A percentile compares a stretch with the other conserved stretches of the same genome.
Evolutionary conservation across 1,140 invertebrate species (phyloP).

Genomic region (Ganaspis sp.): DNA sequence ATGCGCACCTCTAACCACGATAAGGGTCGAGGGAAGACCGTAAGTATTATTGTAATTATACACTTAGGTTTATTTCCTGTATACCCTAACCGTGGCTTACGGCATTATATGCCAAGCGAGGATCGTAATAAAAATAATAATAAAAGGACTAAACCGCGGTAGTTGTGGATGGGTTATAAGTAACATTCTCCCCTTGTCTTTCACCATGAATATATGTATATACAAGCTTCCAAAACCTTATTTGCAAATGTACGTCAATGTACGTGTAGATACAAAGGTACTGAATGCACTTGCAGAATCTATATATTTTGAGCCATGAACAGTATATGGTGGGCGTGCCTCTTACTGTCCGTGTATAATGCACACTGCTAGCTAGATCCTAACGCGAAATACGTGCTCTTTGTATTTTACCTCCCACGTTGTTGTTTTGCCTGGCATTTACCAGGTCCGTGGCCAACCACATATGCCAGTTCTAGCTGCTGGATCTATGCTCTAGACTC

Average conservation of each 20-base stretch:
- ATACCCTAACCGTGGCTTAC: conserved; percentile 64
- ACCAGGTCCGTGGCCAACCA: conserved; percentile 20
- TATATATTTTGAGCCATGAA: conserved; percentile 4
- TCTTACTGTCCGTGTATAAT: conserved; percentile 21
- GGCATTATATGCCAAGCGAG: conserved; percentile 64
- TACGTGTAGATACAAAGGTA: neutral
- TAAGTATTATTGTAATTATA: conserved; percentile 77
- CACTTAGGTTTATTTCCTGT: conserved; percentile 76
- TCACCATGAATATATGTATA: conserved; percentile 19
- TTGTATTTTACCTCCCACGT: conserved; percentile 22
- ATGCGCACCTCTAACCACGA: conserved; percentile 50
- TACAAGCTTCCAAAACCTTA: conserved; percentile 48
- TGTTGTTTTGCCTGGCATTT: conserved; percentile 27
- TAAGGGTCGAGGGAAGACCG: conserved; percentile 58
- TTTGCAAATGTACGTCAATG: conserved; percentile 36
- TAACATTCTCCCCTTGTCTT: conserved; percentile 58
- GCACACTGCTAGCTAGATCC: conserved; percentile 5
- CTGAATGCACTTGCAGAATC: neutral
- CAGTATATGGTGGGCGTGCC: neutral
- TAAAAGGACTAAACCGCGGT: conserved; percentile 73
- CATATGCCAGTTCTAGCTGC: conserved; percentile 15
- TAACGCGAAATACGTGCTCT: conserved; percentile 18
- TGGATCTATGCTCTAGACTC: conserved; percentile 13
- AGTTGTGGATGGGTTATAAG: conserved; percentile 58
- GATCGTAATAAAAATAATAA: conserved; percentile 74